These are phyloP conservation scores for Orius laevigatus DNA, from an alignment of 1,140 invertebrate genomes.

Conservation along the genomic window DNA sequence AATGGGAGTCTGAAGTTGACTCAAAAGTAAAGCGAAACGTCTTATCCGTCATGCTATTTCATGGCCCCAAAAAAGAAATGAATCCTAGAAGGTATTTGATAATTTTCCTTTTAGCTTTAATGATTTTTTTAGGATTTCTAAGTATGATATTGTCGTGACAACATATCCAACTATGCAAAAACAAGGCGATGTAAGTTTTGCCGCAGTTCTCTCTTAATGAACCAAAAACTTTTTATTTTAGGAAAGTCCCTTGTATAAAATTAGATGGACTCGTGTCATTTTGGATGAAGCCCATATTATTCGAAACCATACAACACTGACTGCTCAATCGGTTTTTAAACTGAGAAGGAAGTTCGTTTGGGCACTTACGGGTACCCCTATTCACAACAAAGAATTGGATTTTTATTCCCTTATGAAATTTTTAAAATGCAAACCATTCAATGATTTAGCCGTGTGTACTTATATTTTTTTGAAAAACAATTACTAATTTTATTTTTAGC, in stretches of 20 bases:
- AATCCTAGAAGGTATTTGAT: constrained; percentile 34
- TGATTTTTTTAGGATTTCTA: constrained; percentile 30
- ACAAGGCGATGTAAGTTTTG: constrained; percentile 23
- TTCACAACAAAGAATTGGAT: constrained; percentile 86
- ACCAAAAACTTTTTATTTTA: constrained; percentile 5
- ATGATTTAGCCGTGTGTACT: constrained; percentile 46
- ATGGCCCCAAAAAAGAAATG: constrained; percentile 57
- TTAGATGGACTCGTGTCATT: constrained; percentile 72
- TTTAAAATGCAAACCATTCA: constrained; percentile 67
- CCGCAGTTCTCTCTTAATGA: neutral
- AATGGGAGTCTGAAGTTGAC: constrained; percentile 74
- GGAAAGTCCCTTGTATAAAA: constrained; percentile 37
- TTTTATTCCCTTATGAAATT: constrained; percentile 78
- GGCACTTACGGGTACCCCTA: constrained; percentile 85
- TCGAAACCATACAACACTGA: constrained; percentile 68
- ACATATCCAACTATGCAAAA: constrained; percentile 49
- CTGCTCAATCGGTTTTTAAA: constrained; percentile 48
- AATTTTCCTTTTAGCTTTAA: too few species aligned
- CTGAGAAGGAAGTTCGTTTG: constrained; percentile 48
- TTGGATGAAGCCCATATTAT: constrained; percentile 87
- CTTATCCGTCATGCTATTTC: constrained; percentile 54
- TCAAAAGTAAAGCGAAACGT: constrained; percentile 40
- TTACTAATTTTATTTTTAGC: constrained; percentile 23
- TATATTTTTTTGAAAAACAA: neutral
- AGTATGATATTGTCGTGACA: constrained; percentile 56